Evolutionary conservation across 2,797 vertebrate species (phyloP), one percentile per base, ranked within the genome.

Genomic region (Sebastolobus altivelis): DNA sequence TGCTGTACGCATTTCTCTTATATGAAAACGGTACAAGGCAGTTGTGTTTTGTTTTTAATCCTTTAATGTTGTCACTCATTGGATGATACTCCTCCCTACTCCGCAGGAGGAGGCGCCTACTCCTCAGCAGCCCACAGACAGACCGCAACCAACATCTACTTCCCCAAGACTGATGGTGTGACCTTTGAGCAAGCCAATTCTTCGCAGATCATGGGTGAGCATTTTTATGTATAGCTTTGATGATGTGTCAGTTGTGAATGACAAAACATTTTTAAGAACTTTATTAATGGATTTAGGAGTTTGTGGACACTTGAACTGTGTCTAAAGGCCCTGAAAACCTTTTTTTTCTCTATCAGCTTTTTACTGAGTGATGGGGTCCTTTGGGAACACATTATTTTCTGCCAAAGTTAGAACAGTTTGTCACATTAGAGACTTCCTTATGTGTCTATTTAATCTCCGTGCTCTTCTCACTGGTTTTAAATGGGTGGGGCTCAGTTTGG

Each of bases 131-230:
- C 93, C 35, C 75, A 78, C 22, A 90, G 87, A 72, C 93, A 93
- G 76, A 87, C 86, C 0, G 4, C 83, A 63, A 95, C 96, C 91
- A 99, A 99, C 92, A 96, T 97, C 91, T 99, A 97, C 93, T 99
- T 99, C 85, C 99, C 99, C 0, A 99, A 98, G 93, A 97, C 96
- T 29, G 98, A 99, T 20, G 96, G 96, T 68, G 96, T 99, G 59
- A 98, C 97, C 58, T 99, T 99, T 93, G 98, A 99, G 80, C 98
- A 99, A 88, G 98, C 97, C 71, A 99, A 98, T 87, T 85, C 95
- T 84, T 90, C 94, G 0, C 97, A 98, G 93, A 99, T 99, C 88
- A 77, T 98, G 35, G 95, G 99, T 99, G 81, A 94, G 91, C 33
- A 29, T 49, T 75, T 52, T 59, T 10, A 27, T 11, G 9, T 31